Evolutionary conservation across 2,888 invertebrate genomes (phyloP), one percentile per base, ranked within the genome.

Genomic region (Drosophila setosimentum): DNA sequence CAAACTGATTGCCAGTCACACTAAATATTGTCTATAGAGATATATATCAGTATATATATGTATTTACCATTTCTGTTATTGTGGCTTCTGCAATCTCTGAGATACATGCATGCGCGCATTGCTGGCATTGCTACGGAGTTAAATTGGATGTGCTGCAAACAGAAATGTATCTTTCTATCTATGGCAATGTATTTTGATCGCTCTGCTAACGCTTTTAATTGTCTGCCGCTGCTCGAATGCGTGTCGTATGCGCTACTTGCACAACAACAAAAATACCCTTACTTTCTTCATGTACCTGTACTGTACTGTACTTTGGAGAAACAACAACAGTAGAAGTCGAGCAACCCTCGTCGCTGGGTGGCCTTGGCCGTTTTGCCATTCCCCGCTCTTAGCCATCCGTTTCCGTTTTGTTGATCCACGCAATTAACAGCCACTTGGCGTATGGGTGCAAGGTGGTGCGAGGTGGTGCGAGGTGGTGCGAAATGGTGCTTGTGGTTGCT

Each of bases 371-470:
- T 32, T 37, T 55, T n/a, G 61, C 50, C 24, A 72, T 77, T 76
- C 67, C 81, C 64, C 58, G 58, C 29, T 64, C 18, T 71, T 61
- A 58, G 65, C 64, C 55, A 49, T 60, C 66, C 60, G 63, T 69
- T 79, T 79, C 73, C 68, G 78, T 69, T 78, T 79, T 79, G 79
- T 90, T 82, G 88, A 90, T 90, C 75, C 73, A 82, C 69, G 24
- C 73, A 89, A 85, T 85, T 90, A 90, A 86, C 61, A 72, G 77
- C 57, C 73, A 82, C 67, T 82, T 82, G 85, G 63, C 82, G 67
- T 21, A 50, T 48, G 60, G 54, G 68, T 88, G 86, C 77, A 68
- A 80, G 58, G 29, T 75, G 60, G 54, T 54, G 86, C 77, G 72
- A 80, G 58, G 29, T 75, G 60, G 54, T 54, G 42, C 51, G 50